Conservation (phyloP, 2,113 vertebrate genomes). For the Sceloporus tristichus region DNA sequence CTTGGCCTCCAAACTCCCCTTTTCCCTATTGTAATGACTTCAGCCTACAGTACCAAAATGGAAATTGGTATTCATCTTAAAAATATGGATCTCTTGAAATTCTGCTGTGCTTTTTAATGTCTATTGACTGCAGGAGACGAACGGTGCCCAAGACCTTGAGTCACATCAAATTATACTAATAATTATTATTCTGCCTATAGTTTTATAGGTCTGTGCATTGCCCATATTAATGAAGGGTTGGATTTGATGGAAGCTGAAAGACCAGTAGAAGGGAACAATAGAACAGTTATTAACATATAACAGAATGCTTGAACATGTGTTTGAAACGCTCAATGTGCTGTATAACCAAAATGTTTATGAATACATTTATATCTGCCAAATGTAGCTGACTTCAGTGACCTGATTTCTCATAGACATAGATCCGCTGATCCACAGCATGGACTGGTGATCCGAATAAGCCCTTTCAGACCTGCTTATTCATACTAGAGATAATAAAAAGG, state of each 20-base stretch:
- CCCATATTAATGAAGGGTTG: neutral
- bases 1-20: neutral
- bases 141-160: neutral
- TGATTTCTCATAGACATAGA: neutral
- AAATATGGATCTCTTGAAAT: slow-evolving; percentile 13
- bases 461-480: too few relatives aligned
- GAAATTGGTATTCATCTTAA: slow-evolving; percentile 15
- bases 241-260: neutral
- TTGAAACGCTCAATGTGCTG: neutral
- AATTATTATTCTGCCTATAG: neutral
- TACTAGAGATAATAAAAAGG: neutral
- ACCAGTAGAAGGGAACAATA: neutral
- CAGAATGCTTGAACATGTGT: neutral
- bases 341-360: neutral
- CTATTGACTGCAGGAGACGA: neutral
- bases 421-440: neutral
- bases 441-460: neutral
- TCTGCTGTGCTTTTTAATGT: neutral
- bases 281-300: neutral
- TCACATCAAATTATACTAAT: slow-evolving; percentile 21
- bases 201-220: neutral
- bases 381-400: neutral
- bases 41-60: neutral
- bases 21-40: neutral
- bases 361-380: neutral